Percentiles rank a stretch among this genome's conserved stretches.
Evolutionary conservation across 1,140 invertebrate genomes (phyloP).

Genomic region (Aethina tumida): DNA sequence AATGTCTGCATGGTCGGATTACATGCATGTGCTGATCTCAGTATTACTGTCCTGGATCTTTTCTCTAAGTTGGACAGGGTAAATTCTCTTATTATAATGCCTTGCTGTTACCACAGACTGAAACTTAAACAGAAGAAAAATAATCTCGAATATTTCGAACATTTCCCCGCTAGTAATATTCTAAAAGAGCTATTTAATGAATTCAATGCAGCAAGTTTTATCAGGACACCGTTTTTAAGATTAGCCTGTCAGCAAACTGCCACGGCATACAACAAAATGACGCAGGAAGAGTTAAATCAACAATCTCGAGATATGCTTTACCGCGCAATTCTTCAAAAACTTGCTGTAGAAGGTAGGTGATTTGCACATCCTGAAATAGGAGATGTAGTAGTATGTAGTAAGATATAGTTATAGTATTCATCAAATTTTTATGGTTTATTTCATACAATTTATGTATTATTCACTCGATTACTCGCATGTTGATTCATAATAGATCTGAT

Average conservation of each 20-base stretch:
- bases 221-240: constrained; percentile 53
- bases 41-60: constrained; percentile 58
- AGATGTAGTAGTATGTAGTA: constrained; percentile 4
- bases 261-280: constrained; percentile 37
- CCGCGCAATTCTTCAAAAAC: constrained; percentile 49
- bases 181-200: constrained; percentile 35
- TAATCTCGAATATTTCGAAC: constrained; percentile 38
- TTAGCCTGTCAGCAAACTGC: constrained; percentile 50
- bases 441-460: no score
- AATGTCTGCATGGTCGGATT: constrained; percentile 53
- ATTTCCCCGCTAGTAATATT: constrained; percentile 52
- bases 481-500: no score
- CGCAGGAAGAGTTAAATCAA: constrained; percentile 35
- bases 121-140: constrained; percentile 11
- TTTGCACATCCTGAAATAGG: constrained; percentile 8
- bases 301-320: constrained; percentile 48
- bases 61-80: constrained; percentile 53
- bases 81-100: constrained; percentile 56
- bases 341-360: constrained; percentile 43
- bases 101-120: constrained; percentile 72
- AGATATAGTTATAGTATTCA: constrained; percentile 5
- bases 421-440: no score
- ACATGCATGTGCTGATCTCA: constrained; percentile 78
- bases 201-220: constrained; percentile 34
- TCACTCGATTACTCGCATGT: no score